Evolutionary conservation across 1,140 invertebrate genomes (phyloP).

Genomic region (Drosophila santomea): DNA sequence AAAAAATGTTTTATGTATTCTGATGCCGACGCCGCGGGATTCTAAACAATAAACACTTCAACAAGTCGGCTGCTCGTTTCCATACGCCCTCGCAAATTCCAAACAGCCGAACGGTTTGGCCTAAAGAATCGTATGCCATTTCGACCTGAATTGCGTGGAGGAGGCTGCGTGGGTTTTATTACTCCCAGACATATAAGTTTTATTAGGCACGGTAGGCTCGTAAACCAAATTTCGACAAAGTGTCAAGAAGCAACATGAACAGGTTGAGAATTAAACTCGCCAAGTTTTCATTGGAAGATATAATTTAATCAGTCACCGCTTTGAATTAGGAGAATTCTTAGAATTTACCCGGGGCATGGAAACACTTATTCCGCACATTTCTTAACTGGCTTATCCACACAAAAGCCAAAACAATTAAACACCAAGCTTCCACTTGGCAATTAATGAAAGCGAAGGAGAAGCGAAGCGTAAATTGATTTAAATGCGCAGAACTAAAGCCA

Average conservation of each 20-base stretch:
- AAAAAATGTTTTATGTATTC: conserved; percentile 60
- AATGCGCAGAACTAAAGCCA: conserved; percentile 11
- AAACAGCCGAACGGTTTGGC: conserved; percentile 5
- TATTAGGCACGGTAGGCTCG: conserved; percentile 60
- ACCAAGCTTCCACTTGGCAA: background rate
- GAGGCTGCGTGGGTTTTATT: conserved; percentile 48
- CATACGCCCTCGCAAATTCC: conserved; percentile 13
- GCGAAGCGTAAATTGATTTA: conserved; percentile 34
- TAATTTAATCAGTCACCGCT: conserved; percentile 23
- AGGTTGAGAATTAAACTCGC: conserved; percentile 15
- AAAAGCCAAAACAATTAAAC: conserved; percentile 35
- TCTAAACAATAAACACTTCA: conserved; percentile 69
- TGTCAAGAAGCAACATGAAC: conserved; percentile 42
- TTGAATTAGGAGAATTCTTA: conserved; percentile 1
- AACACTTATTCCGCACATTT: background rate
- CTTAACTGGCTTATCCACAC: background rate
- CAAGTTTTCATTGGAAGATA: conserved; percentile 4
- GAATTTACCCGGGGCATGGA: background rate
- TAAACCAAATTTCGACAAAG: conserved; percentile 54
- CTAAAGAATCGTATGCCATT: conserved; percentile 31
- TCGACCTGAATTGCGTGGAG: too few species aligned
- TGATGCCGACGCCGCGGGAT: conserved; percentile 36
- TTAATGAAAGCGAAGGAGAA: conserved; percentile 27
- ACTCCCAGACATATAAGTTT: conserved; percentile 53
- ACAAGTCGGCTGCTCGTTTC: conserved; percentile 55